These are phyloP conservation scores for Ianthella basta DNA, from an alignment of 37 sponge, comb jelly and placozoan genomes.

Conservation along the genomic window DNA sequence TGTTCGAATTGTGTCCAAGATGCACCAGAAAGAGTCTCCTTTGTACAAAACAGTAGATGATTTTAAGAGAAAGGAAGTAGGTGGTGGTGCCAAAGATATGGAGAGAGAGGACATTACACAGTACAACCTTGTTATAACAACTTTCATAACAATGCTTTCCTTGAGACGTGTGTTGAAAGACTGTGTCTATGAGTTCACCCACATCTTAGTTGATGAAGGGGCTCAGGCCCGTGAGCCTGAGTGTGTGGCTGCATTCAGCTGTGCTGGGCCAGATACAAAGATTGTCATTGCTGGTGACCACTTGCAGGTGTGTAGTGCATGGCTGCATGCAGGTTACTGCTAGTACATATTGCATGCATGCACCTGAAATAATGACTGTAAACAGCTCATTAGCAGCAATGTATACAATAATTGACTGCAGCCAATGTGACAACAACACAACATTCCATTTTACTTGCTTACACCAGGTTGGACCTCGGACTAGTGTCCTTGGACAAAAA, in stretches of 20 bases:
- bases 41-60: too few relatives aligned
- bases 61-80: too few relatives aligned
- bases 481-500: constrained; percentile 61
- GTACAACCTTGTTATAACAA: constrained; percentile 55
- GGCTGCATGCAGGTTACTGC: too few relatives aligned
- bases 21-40: not conserved
- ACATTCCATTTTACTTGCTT: too few relatives aligned
- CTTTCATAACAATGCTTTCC: constrained; percentile 39
- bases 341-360: too few relatives aligned
- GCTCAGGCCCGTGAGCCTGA: constrained; percentile 78
- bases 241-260: constrained; percentile 55
- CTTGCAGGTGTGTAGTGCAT: constrained; percentile 65
- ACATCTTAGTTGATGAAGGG: constrained; percentile 84
- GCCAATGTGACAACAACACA: too few relatives aligned
- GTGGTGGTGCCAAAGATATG: not conserved
- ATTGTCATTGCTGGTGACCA: constrained; percentile 82
- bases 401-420: too few relatives aligned
- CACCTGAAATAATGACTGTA: too few relatives aligned
- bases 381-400: too few relatives aligned
- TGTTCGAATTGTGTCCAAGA: not conserved
- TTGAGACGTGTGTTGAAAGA: not conserved
- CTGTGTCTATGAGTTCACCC: constrained; percentile 58
- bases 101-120: not conserved
- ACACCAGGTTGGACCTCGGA: constrained; percentile 78
- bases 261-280: constrained; percentile 59